Conservation (phyloP, 1,140 invertebrate genomes). For the Fopius arisanus region DNA sequence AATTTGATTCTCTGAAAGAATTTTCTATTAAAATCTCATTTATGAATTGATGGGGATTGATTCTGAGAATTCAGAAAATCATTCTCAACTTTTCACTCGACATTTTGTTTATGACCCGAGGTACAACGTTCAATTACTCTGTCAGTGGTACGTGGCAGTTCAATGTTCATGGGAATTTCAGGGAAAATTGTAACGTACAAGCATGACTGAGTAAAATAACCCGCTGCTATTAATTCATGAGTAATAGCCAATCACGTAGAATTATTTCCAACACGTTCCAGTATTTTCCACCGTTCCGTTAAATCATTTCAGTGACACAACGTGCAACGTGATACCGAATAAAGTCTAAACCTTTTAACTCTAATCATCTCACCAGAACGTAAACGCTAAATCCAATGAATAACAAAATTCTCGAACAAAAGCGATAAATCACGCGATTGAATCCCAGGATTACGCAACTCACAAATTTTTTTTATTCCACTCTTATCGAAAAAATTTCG, state of each 20-base stretch:
- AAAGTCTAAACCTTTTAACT: too few relatives aligned
- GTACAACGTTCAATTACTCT: conserved; percentile 13
- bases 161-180: neutral
- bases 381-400: too few relatives aligned
- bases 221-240: neutral
- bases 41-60: too few relatives aligned
- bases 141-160: neutral
- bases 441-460: too few relatives aligned
- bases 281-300: neutral
- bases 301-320: too few relatives aligned
- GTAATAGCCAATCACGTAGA: neutral
- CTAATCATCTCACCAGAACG: too few relatives aligned
- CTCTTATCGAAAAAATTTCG: neutral
- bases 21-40: too few relatives aligned
- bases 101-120: neutral
- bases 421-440: too few relatives aligned
- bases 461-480: neutral
- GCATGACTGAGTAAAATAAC: neutral
- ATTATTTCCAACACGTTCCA: neutral
- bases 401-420: too few relatives aligned
- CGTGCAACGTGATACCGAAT: too few relatives aligned
- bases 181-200: neutral
- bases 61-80: too few relatives aligned
- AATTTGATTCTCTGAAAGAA: too few relatives aligned
- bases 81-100: neutral